phyloP scores from a whole-genome alignment of 2,888 invertebrate genomes.

The Pycnomerus fuliginosus region DNA sequence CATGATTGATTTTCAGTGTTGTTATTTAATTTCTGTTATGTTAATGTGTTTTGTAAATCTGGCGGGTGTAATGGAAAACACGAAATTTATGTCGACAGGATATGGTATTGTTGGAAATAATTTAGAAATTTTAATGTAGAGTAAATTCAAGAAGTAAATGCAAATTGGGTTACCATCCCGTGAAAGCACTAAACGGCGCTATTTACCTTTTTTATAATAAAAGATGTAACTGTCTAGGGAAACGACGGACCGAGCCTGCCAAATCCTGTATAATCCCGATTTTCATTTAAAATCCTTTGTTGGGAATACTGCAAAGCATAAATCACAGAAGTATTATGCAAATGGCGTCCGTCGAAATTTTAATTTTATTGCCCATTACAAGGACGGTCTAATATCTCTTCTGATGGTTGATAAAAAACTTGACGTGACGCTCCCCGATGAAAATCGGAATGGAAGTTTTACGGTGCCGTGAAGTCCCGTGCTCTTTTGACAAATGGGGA shows the following conservation, averaged over 20 bases:
- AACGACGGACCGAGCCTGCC: constrained; percentile 4
- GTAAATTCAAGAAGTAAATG: too few relatives aligned
- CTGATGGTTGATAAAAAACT: background rate
- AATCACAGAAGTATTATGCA: constrained; percentile 22
- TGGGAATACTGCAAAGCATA: constrained; percentile 15
- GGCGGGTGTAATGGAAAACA: too few relatives aligned
- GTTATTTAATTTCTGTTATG: too few relatives aligned
- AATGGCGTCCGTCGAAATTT: constrained; percentile 15
- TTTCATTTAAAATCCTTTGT: constrained; percentile 21
- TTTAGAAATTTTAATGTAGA: too few relatives aligned
- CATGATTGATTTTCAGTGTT: too few relatives aligned
- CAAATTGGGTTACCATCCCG: too few relatives aligned
- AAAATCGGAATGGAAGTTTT: background rate
- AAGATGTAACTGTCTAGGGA: constrained; percentile 7
- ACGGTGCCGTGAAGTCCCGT: constrained; percentile 1
- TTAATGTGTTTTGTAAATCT: too few relatives aligned
- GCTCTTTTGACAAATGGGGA: constrained; percentile 5
- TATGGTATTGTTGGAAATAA: too few relatives aligned
- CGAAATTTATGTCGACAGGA: too few relatives aligned
- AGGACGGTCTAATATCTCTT: background rate
- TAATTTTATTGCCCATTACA: constrained; percentile 20
- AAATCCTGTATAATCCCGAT: constrained; percentile 18
- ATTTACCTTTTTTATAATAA: constrained; percentile 9
- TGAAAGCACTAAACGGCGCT: too few relatives aligned
- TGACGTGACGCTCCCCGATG: background rate